Evolutionary conservation across 37 sponge, comb jelly and placozoan genomes (phyloP), one percentile per base, ranked within the genome.

Genomic region (Lycopodina hypogea): DNA sequence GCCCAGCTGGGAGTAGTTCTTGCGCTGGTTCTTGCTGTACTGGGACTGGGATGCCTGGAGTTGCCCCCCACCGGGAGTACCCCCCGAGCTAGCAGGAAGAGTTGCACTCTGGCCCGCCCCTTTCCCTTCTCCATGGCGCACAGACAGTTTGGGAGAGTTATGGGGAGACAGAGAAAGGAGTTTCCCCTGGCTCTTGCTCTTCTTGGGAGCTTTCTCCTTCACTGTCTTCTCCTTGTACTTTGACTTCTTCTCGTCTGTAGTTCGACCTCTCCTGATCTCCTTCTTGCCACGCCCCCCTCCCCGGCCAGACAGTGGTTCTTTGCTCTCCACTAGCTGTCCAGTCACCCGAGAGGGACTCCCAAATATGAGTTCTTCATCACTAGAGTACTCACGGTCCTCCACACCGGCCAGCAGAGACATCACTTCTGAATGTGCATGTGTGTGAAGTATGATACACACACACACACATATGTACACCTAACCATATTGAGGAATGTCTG

Each of bases 1-100:
- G 3, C 67, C 74, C 19, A 87, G 61, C 55, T 80, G 81, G 26
- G 82, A 66, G 34, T 87, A 87, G 14, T 50, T 32, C 48, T 87
- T 87, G 9, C 87, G 69, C 26, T 45, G 35, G n/a, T 48, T 56
- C 70, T 76, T 87, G 21, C 68, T 30, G 36, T 87, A 81, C 2
- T 80, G 86, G 0, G 86, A 86, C 9, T 80, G 80, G 23, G 39
- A 65, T 15, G 26, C 45, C 59, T 62, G 62, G n/a, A n/a, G n/a
- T n/a, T n/a, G n/a, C n/a, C n/a, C n/a, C 3, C 55, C 68, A 1
- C 33, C 36, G 8, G 48, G 4, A 45, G 48, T 9, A 45, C 48
- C 48, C 48, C 57, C 53, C 0, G 59, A 45, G 48, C 8, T 45
- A 12, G 9, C 48, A 45, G 48, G 48, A 15, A 38, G 7, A 24